Evolutionary conservation across 2,797 vertebrate genomes (phyloP), one percentile per base, ranked within the genome.

Genomic region (Chromis chromis): DNA sequence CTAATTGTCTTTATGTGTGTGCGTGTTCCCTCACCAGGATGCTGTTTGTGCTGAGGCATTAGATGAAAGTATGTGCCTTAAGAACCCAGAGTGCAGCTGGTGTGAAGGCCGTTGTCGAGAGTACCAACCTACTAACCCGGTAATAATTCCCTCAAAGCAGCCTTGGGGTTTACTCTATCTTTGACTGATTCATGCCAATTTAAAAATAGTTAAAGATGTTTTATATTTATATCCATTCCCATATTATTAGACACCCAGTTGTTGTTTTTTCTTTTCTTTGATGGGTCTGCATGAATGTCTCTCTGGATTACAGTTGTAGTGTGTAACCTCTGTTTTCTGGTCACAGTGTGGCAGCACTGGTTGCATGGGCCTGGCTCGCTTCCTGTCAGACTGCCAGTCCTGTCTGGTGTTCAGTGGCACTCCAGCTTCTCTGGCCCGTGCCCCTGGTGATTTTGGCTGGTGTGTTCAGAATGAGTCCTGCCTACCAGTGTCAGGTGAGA

Each of bases 401-500:
- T 98, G 97, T 85, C 89, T 97, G 80, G 95, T 96, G 31, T 97
- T 98, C 87, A 96, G 95, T 42, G 95, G 96, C 52, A 92, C 91
- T 66, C 89, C 94, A 0, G 78, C 91, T 3, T 92, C 91, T 16
- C 91, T 96, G 55, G 95, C 96, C 3, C 95, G 92, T 19, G 94
- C 96, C 21, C 96, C 96, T 0, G 96, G 95, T 0, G 93, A 96
- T 86, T 95, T 97, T 59, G 97, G 96, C 65, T 98, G 97, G 97
- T 98, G 97, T 76, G 97, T 98, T 79, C 97, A 98, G 92, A 98
- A 97, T 2, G 96, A 97, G 79, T 96, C 96, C 86, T 98, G 97
- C 93, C 94, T 97, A 31, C 96, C 96, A 2, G 90, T 95, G 65
- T 95, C 95, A 89, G 97, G 97, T 98, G 94, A 96, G 95, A 87